Evolutionary conservation across 2,113 vertebrate species (phyloP).

Genomic region (Entosphenus tridentatus): DNA sequence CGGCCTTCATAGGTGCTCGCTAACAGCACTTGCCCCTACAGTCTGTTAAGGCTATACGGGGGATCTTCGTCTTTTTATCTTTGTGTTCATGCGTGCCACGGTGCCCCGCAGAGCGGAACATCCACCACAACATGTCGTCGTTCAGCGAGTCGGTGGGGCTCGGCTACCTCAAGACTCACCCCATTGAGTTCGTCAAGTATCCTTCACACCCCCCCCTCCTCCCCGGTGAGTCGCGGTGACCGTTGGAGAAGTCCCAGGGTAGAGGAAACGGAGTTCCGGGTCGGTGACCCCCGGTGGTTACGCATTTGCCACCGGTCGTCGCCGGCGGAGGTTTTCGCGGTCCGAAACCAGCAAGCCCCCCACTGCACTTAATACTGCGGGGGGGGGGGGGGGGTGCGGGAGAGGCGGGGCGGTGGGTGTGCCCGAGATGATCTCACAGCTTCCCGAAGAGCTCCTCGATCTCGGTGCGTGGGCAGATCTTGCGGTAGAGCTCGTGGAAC

Average conservation of each 20-base stretch:
- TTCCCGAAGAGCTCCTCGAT: slow-evolving; percentile 92
- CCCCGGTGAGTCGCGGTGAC: too few species aligned
- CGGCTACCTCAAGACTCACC: slow-evolving; percentile 95
- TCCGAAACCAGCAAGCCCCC: too few species aligned
- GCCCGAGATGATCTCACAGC: slow-evolving; percentile 40
- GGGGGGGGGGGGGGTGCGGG: not conserved
- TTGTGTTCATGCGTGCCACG: too few species aligned
- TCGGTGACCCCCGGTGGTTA: too few species aligned
- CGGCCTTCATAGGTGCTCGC: too few species aligned
- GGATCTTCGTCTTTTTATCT: too few species aligned
- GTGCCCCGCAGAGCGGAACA: slow-evolving; percentile 43
- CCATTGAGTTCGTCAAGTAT: slow-evolving; percentile 98
- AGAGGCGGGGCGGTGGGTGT: too few species aligned
- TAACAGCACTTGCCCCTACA: too few species aligned
- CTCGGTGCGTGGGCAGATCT: slow-evolving; percentile 92
- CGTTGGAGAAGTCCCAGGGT: too few species aligned
- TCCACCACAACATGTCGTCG: slow-evolving; percentile 95
- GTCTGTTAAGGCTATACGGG: too few species aligned
- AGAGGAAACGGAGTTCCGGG: too few species aligned
- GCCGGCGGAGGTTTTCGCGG: not conserved
- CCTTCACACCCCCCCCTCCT: slow-evolving; percentile 23
- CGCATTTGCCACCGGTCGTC: too few species aligned
- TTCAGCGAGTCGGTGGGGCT: slow-evolving; percentile 91
- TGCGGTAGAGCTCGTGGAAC: slow-evolving; percentile 93
- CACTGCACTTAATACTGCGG: not conserved